These are phyloP conservation scores for Aplodontia rufa DNA, from an alignment of 2,113 vertebrate genomes.

Conservation along the genomic window DNA sequence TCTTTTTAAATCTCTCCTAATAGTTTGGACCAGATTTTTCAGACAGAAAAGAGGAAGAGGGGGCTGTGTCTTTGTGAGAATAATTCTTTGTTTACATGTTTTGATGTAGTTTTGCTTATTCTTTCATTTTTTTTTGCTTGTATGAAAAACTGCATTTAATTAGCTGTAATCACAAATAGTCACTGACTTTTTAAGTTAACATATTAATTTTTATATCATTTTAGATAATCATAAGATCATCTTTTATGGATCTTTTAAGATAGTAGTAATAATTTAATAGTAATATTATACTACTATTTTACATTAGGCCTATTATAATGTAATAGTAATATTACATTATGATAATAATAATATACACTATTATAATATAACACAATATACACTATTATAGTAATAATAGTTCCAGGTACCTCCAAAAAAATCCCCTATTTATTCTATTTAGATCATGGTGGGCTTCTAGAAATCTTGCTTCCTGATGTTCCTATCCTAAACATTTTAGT, in stretches of 20 bases:
- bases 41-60: not conserved
- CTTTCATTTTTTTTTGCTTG: not conserved
- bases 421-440: not conserved
- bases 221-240: no score
- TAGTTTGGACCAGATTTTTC: not conserved
- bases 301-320: no score
- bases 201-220: not conserved
- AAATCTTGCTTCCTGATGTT: not conserved
- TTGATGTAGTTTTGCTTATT: not conserved
- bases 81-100: not conserved
- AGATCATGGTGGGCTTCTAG: not conserved
- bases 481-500: not conserved
- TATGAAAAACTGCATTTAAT: not conserved
- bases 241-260: not conserved
- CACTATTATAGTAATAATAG: not conserved
- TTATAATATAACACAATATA: no score
- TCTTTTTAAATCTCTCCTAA: not conserved
- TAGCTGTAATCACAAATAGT: not conserved
- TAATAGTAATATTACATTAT: no score
- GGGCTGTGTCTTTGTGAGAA: not conserved
- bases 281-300: no score
- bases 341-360: no score
- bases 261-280: not conserved
- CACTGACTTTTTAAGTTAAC: not conserved
- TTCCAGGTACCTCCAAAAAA: not conserved